Conservation (phyloP, 2,797 vertebrate genomes). For the Myoxocephalus aenaeus region DNA sequence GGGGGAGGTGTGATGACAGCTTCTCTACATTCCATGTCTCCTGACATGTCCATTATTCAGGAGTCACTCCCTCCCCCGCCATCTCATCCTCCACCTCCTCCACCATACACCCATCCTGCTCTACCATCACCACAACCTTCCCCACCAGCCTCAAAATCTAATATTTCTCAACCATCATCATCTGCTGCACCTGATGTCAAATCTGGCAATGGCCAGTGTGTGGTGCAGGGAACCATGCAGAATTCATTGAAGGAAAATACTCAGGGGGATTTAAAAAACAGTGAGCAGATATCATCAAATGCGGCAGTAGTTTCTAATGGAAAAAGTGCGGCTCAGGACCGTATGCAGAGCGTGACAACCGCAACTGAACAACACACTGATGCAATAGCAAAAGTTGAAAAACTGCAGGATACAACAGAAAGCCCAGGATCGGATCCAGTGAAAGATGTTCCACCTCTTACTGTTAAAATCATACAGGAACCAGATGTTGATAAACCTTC, state of each 20-base stretch:
- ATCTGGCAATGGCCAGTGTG: slow-evolving; percentile 21
- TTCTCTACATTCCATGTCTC: slow-evolving; percentile 72
- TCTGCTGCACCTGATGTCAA: slow-evolving; percentile 24
- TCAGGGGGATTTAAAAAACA: slow-evolving; percentile 24
- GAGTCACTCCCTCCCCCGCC: slow-evolving; percentile 65
- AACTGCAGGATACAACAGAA: slow-evolving; percentile 16
- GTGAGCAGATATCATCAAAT: slow-evolving; percentile 26
- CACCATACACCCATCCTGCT: slow-evolving; percentile 55
- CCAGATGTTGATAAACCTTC: slow-evolving; percentile 57
- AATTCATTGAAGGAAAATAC: slow-evolving; percentile 17
- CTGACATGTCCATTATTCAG: slow-evolving; percentile 62
- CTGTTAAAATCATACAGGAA: slow-evolving; percentile 64
- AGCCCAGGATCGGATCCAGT: slow-evolving; percentile 32
- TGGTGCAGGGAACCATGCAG: slow-evolving; percentile 32
- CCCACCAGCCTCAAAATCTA: slow-evolving; percentile 13
- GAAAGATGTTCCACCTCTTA: slow-evolving; percentile 45
- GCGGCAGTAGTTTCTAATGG: slow-evolving; percentile 39
- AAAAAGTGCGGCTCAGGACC: slow-evolving; percentile 35
- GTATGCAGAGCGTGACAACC: slow-evolving; percentile 11
- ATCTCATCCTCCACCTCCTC: slow-evolving; percentile 70
- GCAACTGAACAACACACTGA: slow-evolving; percentile 27
- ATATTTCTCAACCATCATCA: slow-evolving; percentile 23
- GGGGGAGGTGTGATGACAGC: slow-evolving; percentile 74
- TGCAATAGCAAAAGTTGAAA: slow-evolving; percentile 42
- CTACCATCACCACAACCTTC: slow-evolving; percentile 25